Conservation (phyloP, 2,797 vertebrate species). For the Antennarius maculatus region DNA sequence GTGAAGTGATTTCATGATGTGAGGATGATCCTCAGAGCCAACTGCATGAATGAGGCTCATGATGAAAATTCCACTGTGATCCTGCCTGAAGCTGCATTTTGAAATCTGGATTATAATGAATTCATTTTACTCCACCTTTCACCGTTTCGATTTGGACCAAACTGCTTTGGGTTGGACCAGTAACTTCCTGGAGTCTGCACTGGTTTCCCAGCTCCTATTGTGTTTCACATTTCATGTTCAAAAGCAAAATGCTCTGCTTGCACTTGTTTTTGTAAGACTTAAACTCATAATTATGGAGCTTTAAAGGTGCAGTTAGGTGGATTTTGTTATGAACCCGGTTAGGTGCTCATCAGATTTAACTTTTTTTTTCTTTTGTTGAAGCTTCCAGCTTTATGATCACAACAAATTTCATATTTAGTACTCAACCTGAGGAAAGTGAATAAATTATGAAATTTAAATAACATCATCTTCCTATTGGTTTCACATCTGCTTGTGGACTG, state of each 20-base stretch:
- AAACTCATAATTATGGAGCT: background rate
- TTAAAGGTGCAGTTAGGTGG: background rate
- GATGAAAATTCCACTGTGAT: conserved; percentile 11
- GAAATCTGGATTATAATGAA: background rate
- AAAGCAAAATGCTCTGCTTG: background rate
- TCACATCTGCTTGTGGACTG: no score
- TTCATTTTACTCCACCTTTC: background rate
- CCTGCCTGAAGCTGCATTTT: conserved; percentile 13
- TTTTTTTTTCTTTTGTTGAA: no score
- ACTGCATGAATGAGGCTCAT: conserved; percentile 10
- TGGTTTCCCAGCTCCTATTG: background rate
- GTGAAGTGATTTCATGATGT: conserved; percentile 56
- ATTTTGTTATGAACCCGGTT: background rate
- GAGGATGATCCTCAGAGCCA: conserved; percentile 35
- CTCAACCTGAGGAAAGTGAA: no score
- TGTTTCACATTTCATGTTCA: background rate
- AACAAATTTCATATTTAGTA: no score
- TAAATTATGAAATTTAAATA: no score
- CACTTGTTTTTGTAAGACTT: background rate
- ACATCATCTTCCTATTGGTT: no score
- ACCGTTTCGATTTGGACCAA: no score
- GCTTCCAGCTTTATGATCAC: no score
- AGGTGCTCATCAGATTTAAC: no score
- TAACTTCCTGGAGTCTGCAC: background rate
- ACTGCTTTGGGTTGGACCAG: background rate